Base-by-base conservation (phyloP, 2,888 invertebrate genomes). In the Entomobrya proxima region DNA sequence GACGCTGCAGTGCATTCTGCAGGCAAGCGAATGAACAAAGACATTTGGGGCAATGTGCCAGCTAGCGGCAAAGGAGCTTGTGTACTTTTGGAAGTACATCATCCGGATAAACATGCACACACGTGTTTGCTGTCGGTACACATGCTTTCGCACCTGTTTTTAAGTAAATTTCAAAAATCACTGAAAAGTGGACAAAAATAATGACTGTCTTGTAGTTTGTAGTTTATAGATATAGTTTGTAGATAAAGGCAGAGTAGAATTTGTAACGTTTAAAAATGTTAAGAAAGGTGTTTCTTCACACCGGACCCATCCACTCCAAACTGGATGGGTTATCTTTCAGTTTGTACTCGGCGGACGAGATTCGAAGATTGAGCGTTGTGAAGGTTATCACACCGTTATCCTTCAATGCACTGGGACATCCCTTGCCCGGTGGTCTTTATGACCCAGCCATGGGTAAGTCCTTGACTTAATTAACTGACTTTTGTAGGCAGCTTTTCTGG, bases 401-500 rank as follows among this genome's bases (percentile, higher is more conserved):
- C 15, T 96, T 98, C 91, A 97, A 98, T 92, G 92, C 94, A 0
- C 93, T 98, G 88, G 96, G 96, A 0, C 96, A 98, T 92, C 95
- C 98, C 1, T 92, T 95, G 4, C 93, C 94, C 77, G 96, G 96
- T 32, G 99, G 99, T n/a, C 92, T 99, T 0, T 98, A 99, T 92
- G 99, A 99, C 92, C 94, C 94, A 74, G 93, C 94, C 2, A 92
- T 99, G 92, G 99, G 97, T 93, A 92, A 91, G 77, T n/a, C n/a
- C 24, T 44, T 37, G 67, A 86, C 72, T 64, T 32, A 64, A 64
- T 32, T 15, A 2, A 24, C 11, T 21, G 47, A 47, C n/a, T 13
- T 15, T 15, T 74, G 21, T 69, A 44, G 18, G 37, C 30, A n/a
- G 13, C 6, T 18, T 50, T 15, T 50, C 6, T 44, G 15, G 24